phyloP scores from a whole-genome alignment of 2,888 invertebrate genomes.

The Mechanitis messenoides region DNA sequence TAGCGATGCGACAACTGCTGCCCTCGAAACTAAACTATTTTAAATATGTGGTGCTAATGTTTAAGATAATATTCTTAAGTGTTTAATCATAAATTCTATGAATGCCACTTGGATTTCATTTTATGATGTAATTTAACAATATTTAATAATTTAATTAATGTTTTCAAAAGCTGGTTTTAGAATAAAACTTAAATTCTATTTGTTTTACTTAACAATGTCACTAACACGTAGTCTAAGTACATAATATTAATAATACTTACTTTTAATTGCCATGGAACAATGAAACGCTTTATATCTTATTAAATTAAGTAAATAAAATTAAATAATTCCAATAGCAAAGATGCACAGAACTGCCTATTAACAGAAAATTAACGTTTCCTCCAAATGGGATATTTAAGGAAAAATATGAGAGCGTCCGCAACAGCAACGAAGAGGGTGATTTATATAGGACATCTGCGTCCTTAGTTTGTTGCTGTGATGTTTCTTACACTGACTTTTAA shows the following conservation, averaged over 20 bases:
- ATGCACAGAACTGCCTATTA: conserved; percentile 30
- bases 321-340: conserved; percentile 17
- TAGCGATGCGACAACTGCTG: neutral
- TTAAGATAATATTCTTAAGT: neutral
- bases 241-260: neutral
- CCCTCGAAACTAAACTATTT: conserved; percentile 1
- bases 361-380: conserved; percentile 32
- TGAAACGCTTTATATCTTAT: neutral
- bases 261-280: neutral
- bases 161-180: neutral
- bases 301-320: conserved; percentile 20
- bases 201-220: neutral
- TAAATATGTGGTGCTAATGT: neutral
- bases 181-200: neutral
- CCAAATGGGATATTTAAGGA: conserved; percentile 33
- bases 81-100: neutral
- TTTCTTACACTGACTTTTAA: neutral
- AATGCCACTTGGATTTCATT: neutral
- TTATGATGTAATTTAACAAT: too few species aligned
- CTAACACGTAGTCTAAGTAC: neutral
- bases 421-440: conserved; percentile 27
- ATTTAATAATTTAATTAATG: neutral
- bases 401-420: conserved; percentile 34
- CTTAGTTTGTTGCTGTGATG: conserved; percentile 2
- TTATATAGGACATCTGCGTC: conserved; percentile 24